Conservation (phyloP, 2,888 invertebrate genomes). For the Cephus pulcher region DNA sequence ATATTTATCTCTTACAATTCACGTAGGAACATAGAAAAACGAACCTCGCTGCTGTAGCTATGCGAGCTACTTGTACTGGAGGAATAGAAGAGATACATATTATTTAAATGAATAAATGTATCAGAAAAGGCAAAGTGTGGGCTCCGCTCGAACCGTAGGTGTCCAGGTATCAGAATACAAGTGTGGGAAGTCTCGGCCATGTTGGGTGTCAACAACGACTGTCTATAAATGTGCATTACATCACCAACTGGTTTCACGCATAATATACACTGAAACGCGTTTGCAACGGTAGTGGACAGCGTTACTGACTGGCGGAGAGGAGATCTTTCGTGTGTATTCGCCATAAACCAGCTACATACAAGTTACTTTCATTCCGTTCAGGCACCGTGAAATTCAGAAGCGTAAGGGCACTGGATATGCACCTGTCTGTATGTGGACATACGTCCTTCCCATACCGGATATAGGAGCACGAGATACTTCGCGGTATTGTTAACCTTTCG, state of each 20-base stretch:
- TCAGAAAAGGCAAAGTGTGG: conserved; percentile 29
- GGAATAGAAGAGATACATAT: conserved; percentile 52
- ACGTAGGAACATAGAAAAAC: conserved; percentile 17
- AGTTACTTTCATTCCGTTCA: neutral
- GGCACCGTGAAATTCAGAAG: neutral
- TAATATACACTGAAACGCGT: conserved; percentile 1
- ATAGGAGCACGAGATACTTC: too few species aligned
- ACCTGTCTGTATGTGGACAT: too few species aligned
- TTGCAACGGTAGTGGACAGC: neutral
- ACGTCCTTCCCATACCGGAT: too few species aligned
- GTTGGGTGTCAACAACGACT: conserved; percentile 48
- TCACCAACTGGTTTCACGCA: conserved; percentile 60
- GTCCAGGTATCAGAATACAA: conserved; percentile 30
- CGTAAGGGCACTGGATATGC: too few species aligned
- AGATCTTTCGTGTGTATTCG: neutral
- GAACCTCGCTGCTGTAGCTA: conserved; percentile 45
- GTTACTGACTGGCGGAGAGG: neutral
- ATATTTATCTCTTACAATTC: too few species aligned
- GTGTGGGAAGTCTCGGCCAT: conserved; percentile 52
- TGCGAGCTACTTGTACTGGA: conserved; percentile 28
- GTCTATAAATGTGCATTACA: conserved; percentile 60
- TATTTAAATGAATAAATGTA: conserved; percentile 29
- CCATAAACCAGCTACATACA: neutral
- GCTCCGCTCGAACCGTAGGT: conserved; percentile 34
- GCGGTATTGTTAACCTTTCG: too few species aligned